Base-by-base conservation (phyloP, 2,797 vertebrate genomes). In the Falco concolor region DNA sequence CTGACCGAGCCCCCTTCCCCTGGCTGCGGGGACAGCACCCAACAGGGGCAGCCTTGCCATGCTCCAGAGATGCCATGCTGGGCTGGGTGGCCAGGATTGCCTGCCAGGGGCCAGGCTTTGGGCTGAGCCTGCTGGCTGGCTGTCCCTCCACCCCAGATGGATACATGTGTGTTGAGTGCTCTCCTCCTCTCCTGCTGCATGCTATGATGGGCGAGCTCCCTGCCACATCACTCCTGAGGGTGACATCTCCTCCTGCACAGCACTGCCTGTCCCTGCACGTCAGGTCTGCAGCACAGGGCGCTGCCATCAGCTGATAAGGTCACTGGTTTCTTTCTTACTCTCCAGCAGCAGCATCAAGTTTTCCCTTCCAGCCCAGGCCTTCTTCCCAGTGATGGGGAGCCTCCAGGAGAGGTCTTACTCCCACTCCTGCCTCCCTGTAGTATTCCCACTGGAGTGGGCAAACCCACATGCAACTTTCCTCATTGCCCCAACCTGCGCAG, bases 211-310 rank as follows among this genome's bases (percentile, higher is more conserved):
- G 7, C 15, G 59, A 64, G 27, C 44, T 68, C 68, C 65, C 79
- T 67, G 20, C 30, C 59, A 49, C 53, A 9, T 30, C 50, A 3
- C 47, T 59, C 25, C 68, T 1, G 4, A 64, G 68, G 63, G 40
- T 13, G 38, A 40, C 5, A 2, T 40, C 42, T 60, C 50, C 45
- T 91, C 68, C 38, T 23, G 4, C 2, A 0, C 67, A 34, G 32
- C 0, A 0, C 45, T 7, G 8, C 12, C 49, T 30, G 38, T 53
- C 87, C 84, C 67, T 42, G 47, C n/a, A 63, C 4, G 0, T 10
- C 2, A 1, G n/a, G 36, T 40, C 34, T 64, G 52, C 1, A 5
- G 64, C 72, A 52, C 54, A 74, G 28, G 17, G 22, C 1, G 4
- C 34, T 40, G 61, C 20, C 13, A 5, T 5, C 76, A n/a, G 32